Evolutionary conservation across 2,888 invertebrate genomes (phyloP), one percentile per base, ranked within the genome.

Genomic region (Euspilapteryx auroguttella): DNA sequence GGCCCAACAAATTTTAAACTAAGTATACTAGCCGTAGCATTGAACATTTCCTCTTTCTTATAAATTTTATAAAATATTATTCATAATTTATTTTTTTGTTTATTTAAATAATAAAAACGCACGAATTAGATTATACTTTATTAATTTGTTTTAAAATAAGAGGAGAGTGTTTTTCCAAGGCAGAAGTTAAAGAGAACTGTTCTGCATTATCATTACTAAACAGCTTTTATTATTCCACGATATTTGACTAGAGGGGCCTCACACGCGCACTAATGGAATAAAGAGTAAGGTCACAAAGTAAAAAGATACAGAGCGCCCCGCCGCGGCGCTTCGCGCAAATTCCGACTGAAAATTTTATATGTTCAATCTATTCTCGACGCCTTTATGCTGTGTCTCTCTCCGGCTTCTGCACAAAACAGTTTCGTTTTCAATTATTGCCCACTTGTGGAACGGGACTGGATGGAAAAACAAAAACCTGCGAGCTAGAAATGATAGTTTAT

Each of bases 351-450:
- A 75, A 66, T 75, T 75, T 75, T 73, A 75, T 73, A 69, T 55
- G 59, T 75, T 66, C 75, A 75, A 75, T 75, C 73, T 75, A 75
- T 71, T 75, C 59, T 47, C 55, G 64, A 62, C 64, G 62, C 69
- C 61, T 71, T 71, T 68, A 71, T 65, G 61, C 64, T 59, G 62
- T 69, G 63, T 68, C 69, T 64, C 65, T 59, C 64, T 54, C 59
- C 52, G 62, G 53, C 57, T 57, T 52, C 54, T 57, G 61, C 58
- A 55, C 63, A 59, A 62, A 61, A 62, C 64, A 61, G 66, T 73
- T 71, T 73, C 71, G 59, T 69, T 69, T 73, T 73, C 75, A 75
- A 75, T 73, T 75, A 75, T 75, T 69, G 65, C 75, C 75, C 73
- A 75, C 75, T 75, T 75, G 75, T 75, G 63, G 75, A 73, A 69